Evolutionary conservation across 2,888 invertebrate species (phyloP).

Genomic region (Altica lythri): DNA sequence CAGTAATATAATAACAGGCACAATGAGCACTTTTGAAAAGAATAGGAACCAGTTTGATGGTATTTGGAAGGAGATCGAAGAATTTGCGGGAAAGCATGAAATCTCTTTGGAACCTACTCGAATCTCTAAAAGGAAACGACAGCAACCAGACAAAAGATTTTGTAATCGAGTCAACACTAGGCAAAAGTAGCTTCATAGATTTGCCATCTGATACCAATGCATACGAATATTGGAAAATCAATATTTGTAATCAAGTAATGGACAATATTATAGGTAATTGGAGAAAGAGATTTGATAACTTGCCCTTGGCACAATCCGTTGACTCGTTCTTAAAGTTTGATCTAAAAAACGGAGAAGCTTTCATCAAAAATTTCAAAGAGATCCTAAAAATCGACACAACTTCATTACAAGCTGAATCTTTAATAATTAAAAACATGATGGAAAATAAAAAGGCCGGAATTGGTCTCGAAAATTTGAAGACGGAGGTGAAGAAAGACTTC

Average conservation of each 20-base stretch:
- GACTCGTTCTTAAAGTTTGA: background rate
- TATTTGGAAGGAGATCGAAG: conserved; percentile 4
- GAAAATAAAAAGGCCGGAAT: conserved; percentile 8
- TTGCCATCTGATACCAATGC: background rate
- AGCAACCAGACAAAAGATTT: too few relatives aligned
- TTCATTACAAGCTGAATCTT: conserved; percentile 7
- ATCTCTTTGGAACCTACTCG: background rate
- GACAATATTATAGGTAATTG: background rate
- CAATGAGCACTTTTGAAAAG: background rate
- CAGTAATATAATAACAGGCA: conserved; percentile 3
- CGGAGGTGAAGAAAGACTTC: conserved; percentile 16
- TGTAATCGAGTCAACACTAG: too few relatives aligned
- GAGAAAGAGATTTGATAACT: too few relatives aligned
- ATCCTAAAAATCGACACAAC: background rate
- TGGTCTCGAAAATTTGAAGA: conserved; percentile 13
- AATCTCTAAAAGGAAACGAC: conserved; percentile 6
- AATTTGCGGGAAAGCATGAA: background rate
- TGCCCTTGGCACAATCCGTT: background rate
- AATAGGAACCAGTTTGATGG: background rate
- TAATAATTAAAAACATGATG: conserved; percentile 13
- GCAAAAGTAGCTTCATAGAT: conserved; percentile 3
- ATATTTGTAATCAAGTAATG: conserved; percentile 2
- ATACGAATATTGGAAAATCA: background rate
- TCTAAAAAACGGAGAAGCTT: conserved; percentile 1
- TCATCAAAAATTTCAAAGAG: too few relatives aligned